Evolutionary conservation across 2,888 invertebrate genomes (phyloP), one percentile per base, ranked within the genome.

Genomic region (Leistus spinibarbis): DNA sequence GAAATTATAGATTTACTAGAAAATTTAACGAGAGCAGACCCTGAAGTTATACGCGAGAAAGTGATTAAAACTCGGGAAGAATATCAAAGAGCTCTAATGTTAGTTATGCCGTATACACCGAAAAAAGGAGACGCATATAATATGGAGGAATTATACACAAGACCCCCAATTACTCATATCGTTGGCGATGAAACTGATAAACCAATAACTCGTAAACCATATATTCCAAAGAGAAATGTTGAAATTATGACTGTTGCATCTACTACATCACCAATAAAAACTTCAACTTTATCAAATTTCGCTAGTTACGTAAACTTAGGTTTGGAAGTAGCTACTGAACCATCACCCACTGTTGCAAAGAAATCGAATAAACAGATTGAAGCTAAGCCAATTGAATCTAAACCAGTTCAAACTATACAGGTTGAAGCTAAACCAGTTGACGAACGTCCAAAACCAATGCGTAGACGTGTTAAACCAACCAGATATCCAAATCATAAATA

Each of bases 1-100:
- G 91, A 93, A 81, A 92, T 93, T 76, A 83, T 93, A 23, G 88
- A 90, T 77, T 87, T 93, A 17, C 83, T 93, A 3, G 89, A 90
- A 78, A 92, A 93, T 78, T 91, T 93, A 68, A 88, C 89, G 76
- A 85, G 87, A 75, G 87, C 87, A 81, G 90, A 90, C 79, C 68
- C 79, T 54, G 81, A 83, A 23, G 79, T 79, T 62, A 77, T 73
- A 27, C 27, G 79, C 1, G 78, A 79, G 23, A 78, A 79, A 24
- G 78, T 83, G 0, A 81, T 83, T 3, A 81, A 82, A 56, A 82
- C 82, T 0, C 82, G 86, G 62, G 83, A 84, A 24, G 84, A 88
- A 54, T 85, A 86, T 56, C 83, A 85, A 66, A 86, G 87, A 78
- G 89, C 90, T 0, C 82, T 92, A 17, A 91, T 90, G 88, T 89